Conservation (phyloP, 1,140 invertebrate genomes). For the Zaprionus lachaisei region DNA sequence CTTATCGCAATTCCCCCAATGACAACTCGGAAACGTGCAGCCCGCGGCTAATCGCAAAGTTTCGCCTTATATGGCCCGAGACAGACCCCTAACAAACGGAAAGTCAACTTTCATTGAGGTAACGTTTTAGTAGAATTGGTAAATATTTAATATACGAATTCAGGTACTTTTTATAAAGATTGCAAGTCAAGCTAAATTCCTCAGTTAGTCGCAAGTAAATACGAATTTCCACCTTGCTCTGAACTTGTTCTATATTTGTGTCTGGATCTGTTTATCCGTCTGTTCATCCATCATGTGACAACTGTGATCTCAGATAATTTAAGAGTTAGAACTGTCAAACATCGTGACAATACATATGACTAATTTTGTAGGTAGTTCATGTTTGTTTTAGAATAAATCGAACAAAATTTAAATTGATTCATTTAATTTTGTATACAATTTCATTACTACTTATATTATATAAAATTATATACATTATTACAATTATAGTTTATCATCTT, state of each 20-base stretch:
- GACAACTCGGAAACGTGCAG: constrained; percentile 3
- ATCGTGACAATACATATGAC: too few species aligned
- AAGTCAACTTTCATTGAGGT: neutral
- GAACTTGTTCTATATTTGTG: neutral
- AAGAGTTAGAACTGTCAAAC: too few species aligned
- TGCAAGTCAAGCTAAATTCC: neutral
- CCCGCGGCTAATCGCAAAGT: neutral
- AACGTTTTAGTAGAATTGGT: neutral
- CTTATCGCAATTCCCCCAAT: constrained; percentile 3
- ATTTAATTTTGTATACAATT: too few species aligned
- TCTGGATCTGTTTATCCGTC: too few species aligned
- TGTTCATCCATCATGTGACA: too few species aligned
- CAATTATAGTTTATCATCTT: too few species aligned
- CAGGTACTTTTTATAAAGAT: neutral
- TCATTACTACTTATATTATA: too few species aligned
- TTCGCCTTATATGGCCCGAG: constrained; percentile 41
- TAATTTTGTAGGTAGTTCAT: too few species aligned
- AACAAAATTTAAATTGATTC: too few species aligned
- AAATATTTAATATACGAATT: neutral
- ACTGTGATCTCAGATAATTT: too few species aligned
- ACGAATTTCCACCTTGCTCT: neutral
- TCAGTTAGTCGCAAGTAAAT: neutral
- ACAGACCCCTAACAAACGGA: neutral
- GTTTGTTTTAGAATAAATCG: too few species aligned
- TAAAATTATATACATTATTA: too few species aligned